These are phyloP conservation scores for Tetraodon nigroviridis DNA, from an alignment of 2,113 vertebrate species.

Conservation along the genomic window DNA sequence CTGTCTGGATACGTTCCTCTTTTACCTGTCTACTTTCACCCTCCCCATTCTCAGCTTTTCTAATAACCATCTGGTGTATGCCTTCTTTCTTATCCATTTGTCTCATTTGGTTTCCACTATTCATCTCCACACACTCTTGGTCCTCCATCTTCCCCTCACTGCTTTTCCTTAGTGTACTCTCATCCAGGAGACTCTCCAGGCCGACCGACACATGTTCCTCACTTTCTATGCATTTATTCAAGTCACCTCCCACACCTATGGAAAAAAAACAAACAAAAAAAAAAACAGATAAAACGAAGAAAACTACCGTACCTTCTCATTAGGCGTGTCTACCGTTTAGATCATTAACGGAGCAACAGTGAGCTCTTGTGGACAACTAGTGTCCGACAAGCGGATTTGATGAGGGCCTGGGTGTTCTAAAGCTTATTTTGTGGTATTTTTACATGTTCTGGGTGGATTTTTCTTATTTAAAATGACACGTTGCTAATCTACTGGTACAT, in stretches of 20 bases:
- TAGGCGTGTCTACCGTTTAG: too few relatives aligned
- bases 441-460: not conserved
- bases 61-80: constrained; percentile 70
- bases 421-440: too few relatives aligned
- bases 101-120: constrained; percentile 64
- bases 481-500: too few relatives aligned
- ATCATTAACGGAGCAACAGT: constrained; percentile 4
- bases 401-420: too few relatives aligned
- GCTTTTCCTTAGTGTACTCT: constrained; percentile 61
- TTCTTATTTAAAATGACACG: not conserved
- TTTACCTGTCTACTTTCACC: not conserved
- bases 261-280: not conserved
- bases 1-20: not conserved
- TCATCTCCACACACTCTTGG: constrained; percentile 56
- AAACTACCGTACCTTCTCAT: too few relatives aligned
- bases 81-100: not conserved
- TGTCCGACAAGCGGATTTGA: not conserved
- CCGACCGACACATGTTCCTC: constrained; percentile 36
- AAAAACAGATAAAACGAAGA: not conserved
- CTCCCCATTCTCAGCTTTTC: constrained; percentile 65
- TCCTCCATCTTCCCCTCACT: constrained; percentile 59
- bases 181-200: constrained; percentile 67
- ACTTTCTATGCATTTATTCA: constrained; percentile 59
- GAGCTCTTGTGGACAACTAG: constrained; percentile 32
- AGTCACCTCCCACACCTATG: constrained; percentile 6